phyloP scores from a whole-genome alignment of 2,888 invertebrate genomes.

The Drosophila merina region DNA sequence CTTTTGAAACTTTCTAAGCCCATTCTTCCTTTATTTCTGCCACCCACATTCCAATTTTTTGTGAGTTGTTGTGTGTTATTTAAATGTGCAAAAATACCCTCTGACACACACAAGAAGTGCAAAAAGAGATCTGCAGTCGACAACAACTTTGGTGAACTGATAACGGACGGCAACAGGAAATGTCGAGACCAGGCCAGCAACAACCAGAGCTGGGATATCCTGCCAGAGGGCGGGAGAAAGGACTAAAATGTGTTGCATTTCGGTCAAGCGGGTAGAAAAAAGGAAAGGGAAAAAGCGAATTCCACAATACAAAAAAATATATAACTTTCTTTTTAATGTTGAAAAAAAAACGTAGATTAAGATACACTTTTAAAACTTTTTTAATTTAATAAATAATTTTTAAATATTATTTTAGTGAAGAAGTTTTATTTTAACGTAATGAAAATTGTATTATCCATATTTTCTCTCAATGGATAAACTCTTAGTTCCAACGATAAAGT shows the following conservation, averaged over 20 bases:
- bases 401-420: too few relatives aligned
- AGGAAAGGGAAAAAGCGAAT: not conserved
- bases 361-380: too few relatives aligned
- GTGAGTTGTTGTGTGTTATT: slow-evolving; percentile 21
- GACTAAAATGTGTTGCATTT: slow-evolving; percentile 28
- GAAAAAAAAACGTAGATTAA: too few relatives aligned
- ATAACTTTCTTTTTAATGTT: too few relatives aligned
- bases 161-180: slow-evolving; percentile 71
- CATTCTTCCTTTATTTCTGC: not conserved
- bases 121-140: slow-evolving; percentile 40
- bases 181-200: slow-evolving; percentile 45
- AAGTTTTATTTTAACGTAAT: too few relatives aligned
- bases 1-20: slow-evolving; percentile 5
- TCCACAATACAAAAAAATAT: not conserved
- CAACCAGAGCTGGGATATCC: slow-evolving; percentile 7
- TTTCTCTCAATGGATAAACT: slow-evolving; percentile 10
- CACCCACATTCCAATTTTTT: not conserved
- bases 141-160: slow-evolving; percentile 51
- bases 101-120: slow-evolving; percentile 14
- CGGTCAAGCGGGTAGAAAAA: slow-evolving; percentile 29
- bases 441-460: not conserved
- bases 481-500: slow-evolving; percentile 65
- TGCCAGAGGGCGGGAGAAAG: slow-evolving; percentile 8
- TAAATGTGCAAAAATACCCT: slow-evolving; percentile 34
- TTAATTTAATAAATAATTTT: too few relatives aligned